A percentile compares a stretch with the other conserved stretches of the same genome.
Evolutionary conservation across 2,797 vertebrate genomes (phyloP).

Genomic region (Acanthopagrus latus): DNA sequence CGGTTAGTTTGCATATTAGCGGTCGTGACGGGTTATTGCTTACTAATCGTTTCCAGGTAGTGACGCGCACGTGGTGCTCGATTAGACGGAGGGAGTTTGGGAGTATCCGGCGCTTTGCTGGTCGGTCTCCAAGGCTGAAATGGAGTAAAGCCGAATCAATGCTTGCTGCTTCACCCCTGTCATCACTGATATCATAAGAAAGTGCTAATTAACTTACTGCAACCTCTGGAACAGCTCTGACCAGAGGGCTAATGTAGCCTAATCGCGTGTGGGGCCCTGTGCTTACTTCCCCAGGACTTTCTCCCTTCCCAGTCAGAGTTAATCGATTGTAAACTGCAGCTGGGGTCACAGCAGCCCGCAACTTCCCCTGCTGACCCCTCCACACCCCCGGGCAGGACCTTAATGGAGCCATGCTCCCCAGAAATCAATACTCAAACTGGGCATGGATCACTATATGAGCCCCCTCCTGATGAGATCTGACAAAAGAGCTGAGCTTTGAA

Average conservation of each 20-base stretch:
- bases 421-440: constrained; percentile 98
- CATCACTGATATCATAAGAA: constrained; percentile 88
- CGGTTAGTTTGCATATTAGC: constrained; percentile 55
- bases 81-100: constrained; percentile 55
- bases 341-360: constrained; percentile 91
- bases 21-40: constrained; percentile 40
- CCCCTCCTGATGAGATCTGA: constrained; percentile 78
- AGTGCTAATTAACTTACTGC: constrained; percentile 89
- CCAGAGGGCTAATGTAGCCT: constrained; percentile 91
- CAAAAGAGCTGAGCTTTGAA: constrained; percentile 68
- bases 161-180: constrained; percentile 82
- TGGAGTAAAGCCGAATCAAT: constrained; percentile 85
- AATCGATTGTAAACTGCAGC: constrained; percentile 97
- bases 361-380: constrained; percentile 91
- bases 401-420: constrained; percentile 94
- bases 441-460: constrained; percentile 88
- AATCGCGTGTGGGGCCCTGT: constrained; percentile 88
- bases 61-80: constrained; percentile 57
- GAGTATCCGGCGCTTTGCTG: constrained; percentile 65
- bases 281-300: constrained; percentile 92
- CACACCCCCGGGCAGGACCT: constrained; percentile 91
- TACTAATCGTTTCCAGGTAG: constrained; percentile 80
- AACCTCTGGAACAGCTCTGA: constrained; percentile 89
- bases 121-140: constrained; percentile 80
- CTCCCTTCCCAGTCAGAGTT: constrained; percentile 87